Base-by-base conservation (phyloP, 2,797 vertebrate genomes). In the Helicolenus hilgendorfi region DNA sequence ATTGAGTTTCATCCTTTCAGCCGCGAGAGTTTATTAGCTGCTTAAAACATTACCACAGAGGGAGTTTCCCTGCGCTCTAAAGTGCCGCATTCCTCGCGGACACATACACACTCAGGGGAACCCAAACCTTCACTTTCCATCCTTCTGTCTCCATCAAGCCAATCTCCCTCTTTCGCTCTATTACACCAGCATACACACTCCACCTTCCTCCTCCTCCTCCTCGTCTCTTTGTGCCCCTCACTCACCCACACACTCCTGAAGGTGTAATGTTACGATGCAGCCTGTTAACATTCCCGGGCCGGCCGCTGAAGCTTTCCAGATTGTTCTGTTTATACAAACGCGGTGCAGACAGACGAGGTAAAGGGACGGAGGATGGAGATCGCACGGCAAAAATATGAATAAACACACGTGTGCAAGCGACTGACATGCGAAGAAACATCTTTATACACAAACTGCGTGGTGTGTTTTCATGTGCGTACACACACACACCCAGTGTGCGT, bases 221-320 rank as follows among this genome's bases (percentile, higher is more conserved):
- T 49, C 18, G 45, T 65, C 65, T 26, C 60, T 38, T 1, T 56
- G 53, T 68, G n/a, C 53, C 79, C 15, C 79, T 77, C 85, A 49
- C 80, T 76, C 79, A 70, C 86, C 55, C 91, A 86, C 92, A 77
- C 89, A 68, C 88, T 88, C 88, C 90, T 77, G 77, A 84, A 78
- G 92, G 94, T 93, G 94, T 93, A 92, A 81, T 53, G 77, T 96
- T 95, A 92, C 89, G 13, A 74, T 1, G 82, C 84, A 18, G 92
- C 93, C 87, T 89, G 92, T 94, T 94, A 92, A 89, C 93, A 86
- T 96, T 94, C 93, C 89, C 72, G n/a, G 59, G 68, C 65, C 31
- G 27, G 41, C 81, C 11, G 35, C 89, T 91, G 95, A 96, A 79
- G 90, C 74, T 86, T 94, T 96, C 95, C 96, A 96, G 94, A 95